Evolutionary conservation across 2,888 invertebrate species (phyloP).

Genomic region (Micropterix aruncella): DNA sequence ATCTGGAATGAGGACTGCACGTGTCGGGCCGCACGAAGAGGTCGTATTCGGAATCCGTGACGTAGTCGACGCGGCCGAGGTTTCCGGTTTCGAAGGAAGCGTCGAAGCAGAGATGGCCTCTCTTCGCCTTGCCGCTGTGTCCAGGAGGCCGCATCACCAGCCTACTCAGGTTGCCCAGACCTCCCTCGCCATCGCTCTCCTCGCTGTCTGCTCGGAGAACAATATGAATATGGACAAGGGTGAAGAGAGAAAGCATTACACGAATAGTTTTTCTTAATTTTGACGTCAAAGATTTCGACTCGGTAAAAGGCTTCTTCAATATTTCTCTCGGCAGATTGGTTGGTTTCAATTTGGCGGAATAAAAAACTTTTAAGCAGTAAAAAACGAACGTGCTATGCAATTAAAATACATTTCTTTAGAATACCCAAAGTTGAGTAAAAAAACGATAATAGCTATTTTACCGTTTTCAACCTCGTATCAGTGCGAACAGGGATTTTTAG

Average conservation of each 20-base stretch:
- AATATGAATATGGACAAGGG: constrained; percentile 6
- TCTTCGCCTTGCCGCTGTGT: constrained; percentile 89
- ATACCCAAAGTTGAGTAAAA: no score
- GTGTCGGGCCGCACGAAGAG: constrained; percentile 93
- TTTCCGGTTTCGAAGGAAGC: constrained; percentile 96
- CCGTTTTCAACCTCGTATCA: no score
- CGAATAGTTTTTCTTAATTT: constrained; percentile 1
- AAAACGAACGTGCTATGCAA: no score
- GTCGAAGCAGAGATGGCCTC: constrained; percentile 93
- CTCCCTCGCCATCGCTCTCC: constrained; percentile 87
- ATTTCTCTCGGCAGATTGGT: no score
- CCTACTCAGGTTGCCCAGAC: constrained; percentile 82
- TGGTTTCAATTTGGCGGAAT: no score
- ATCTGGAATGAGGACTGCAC: constrained; percentile 79
- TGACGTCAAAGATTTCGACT: no score
- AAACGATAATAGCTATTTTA: no score
- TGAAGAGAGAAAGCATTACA: neutral
- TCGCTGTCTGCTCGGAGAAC: constrained; percentile 79
- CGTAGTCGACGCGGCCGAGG: constrained; percentile 85
- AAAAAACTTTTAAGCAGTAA: no score
- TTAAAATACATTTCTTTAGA: no score
- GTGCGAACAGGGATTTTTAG: no score
- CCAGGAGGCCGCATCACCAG: constrained; percentile 80
- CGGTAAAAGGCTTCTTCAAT: constrained; percentile 4
- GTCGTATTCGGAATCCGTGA: constrained; percentile 93